Base-by-base conservation (phyloP, 2,888 invertebrate genomes). In the Ceratothoa steindachneri region DNA sequence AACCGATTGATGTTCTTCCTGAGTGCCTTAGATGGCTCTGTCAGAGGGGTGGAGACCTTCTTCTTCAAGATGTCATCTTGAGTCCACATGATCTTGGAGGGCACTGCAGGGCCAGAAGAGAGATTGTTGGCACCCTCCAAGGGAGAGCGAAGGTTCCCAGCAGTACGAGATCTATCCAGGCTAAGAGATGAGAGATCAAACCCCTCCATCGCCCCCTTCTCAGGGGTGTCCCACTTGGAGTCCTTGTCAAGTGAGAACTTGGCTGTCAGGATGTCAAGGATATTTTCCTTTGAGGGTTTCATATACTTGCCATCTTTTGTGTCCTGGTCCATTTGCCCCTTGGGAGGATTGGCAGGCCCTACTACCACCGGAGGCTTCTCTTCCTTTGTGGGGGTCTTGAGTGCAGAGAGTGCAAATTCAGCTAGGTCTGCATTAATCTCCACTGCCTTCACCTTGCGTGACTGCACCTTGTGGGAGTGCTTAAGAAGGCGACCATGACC, bases 341-440 rank as follows among this genome's bases (percentile, higher is more conserved):
- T 60, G 19, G 15, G n/a, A n/a, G n/a, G n/a, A 3, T 19, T 51
- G 15, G 2, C n/a, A 2, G 52, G 19, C 15, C n/a, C 2, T 51
- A 2, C 52, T 22, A 60, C 22, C 2, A 24, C n/a, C n/a, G 9
- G 2, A 1, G 60, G 60, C 24, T 60, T 60, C 24, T 64, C 69
- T 30, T 52, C 65, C 5, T 29, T 19, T n/a, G 71, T 31, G 9
- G 77, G 71, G n/a, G 29, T 67, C 52, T 73, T 67, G 9, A 79
- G 53, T 12, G 79, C 79, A 19, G 76, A 73, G 5, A 79, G 70
- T 30, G 79, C 79, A 74, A 76, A 79, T 22, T 76, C 74, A 7
- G 79, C 79, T 71, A 79, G 52, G 52, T 75, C 73, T 31, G 76
- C 74, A 74, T 79, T 73, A 28, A 79, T 79, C 52, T 76, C 69